Evolutionary conservation across 2,888 invertebrate genomes (phyloP).

Genomic region (Scrobipalpa atriplicella): DNA sequence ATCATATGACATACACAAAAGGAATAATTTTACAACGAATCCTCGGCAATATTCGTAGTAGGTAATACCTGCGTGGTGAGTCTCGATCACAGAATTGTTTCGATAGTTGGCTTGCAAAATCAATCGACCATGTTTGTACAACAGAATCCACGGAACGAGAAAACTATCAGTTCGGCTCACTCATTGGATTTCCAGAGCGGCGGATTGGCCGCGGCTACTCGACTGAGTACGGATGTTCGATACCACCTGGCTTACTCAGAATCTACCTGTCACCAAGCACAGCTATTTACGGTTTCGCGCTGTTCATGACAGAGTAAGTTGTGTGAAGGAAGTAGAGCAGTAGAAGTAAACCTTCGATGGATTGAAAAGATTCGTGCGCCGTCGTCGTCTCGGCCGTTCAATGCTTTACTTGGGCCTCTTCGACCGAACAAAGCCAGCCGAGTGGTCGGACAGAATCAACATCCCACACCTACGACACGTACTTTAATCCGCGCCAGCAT

Average conservation of each 20-base stretch:
- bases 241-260: neutral
- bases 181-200: conserved; percentile 8
- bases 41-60: neutral
- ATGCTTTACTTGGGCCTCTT: neutral
- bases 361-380: neutral
- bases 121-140: conserved; percentile 7
- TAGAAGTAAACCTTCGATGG: neutral
- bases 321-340: neutral
- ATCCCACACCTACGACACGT: conserved; percentile 74
- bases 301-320: neutral
- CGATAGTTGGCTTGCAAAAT: neutral
- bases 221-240: neutral
- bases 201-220: conserved; percentile 3
- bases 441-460: conserved; percentile 66
- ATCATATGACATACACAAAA: no score
- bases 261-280: neutral
- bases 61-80: neutral
- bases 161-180: conserved; percentile 9
- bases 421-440: conserved; percentile 4
- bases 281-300: neutral
- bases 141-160: neutral
- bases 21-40: neutral
- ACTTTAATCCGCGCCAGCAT: conserved; percentile 76
- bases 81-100: neutral
- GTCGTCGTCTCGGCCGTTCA: neutral